Evolutionary conservation across 2,888 invertebrate genomes (phyloP).

Genomic region (Troides aeacus): DNA sequence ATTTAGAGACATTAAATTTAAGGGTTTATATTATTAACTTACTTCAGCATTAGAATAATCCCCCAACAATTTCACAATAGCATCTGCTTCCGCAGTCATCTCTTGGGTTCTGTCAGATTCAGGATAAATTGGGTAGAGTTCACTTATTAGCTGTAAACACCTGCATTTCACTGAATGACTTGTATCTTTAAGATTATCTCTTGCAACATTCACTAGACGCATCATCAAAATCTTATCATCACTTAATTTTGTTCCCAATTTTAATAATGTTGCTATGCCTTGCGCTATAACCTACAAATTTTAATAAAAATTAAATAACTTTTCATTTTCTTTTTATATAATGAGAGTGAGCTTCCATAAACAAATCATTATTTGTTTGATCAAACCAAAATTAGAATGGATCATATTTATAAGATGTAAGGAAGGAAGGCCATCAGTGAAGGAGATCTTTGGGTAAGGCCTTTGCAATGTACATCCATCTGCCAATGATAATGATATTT

Average conservation of each 20-base stretch:
- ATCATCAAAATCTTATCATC: constrained; percentile 81
- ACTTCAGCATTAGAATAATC: constrained; percentile 90
- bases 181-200: constrained; percentile 85
- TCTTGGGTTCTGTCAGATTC: constrained; percentile 69
- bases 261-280: constrained; percentile 85
- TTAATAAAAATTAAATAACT: not conserved
- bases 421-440: too few relatives aligned
- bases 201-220: constrained; percentile 82
- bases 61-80: constrained; percentile 86
- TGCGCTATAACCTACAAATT: constrained; percentile 82
- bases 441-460: too few relatives aligned
- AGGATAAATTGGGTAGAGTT: constrained; percentile 82
- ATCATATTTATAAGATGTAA: too few relatives aligned
- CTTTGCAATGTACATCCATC: too few relatives aligned
- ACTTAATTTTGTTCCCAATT: constrained; percentile 83
- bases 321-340: too few relatives aligned
- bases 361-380: too few relatives aligned
- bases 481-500: not conserved
- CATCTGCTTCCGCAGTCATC: constrained; percentile 79
- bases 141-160: constrained; percentile 89
- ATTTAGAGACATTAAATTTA: not conserved
- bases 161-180: constrained; percentile 90
- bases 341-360: too few relatives aligned
- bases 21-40: constrained; percentile 23
- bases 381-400: too few relatives aligned